Base-by-base conservation (phyloP, 2,888 invertebrate genomes). In the Myopa tessellatipennis region DNA sequence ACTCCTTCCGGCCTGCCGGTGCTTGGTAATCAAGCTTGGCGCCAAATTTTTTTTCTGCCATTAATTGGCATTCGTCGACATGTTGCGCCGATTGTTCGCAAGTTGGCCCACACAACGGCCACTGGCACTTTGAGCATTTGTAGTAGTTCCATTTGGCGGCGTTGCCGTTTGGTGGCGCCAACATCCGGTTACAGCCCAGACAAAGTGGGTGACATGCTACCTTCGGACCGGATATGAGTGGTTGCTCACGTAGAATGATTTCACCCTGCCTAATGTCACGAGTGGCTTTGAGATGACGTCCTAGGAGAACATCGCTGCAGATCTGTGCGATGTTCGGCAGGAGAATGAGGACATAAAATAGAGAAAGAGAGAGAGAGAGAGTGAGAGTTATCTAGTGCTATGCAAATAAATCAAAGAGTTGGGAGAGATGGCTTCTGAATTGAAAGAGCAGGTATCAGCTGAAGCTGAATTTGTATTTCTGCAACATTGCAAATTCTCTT, bases 261-360 rank as follows among this genome's bases (percentile, higher is more conserved):
- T 94, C 93, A 52, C 94, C 94, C 82, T 91, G 91, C 82, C 91
- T 90, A 55, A 95, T 93, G 83, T 94, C 93, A 80, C 94, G 90
- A 0, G 92, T 92, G 0, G 95, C 93, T 0, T 92, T 88, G 87
- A 94, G 88, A 84, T 92, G 91, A 34, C 94, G 90, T 34, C 94
- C 94, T 3, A 93, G 84, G 0, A 87, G 85, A 36, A 91, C 91
- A 69, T 92, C 91, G 78, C 88, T 90, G 80, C 89, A 90, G 26
- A 93, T 87, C 88, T 92, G 91, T 88, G 91, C 92, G 38, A 91
- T 45, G 89, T 70, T 90, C 52, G 45, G 63, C n/a, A 40, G 16
- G 38, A 68, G 58, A 40, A 61, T 12, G 67, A 55, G n/a, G 34
- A 34, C 5, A 50, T 26, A 26, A 26, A 26, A 26, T 26, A 26